Percentiles rank a stretch among this genome's conserved stretches.
phyloP scores from a whole-genome alignment of 1,140 invertebrate genomes.

The Halesus radiatus region DNA sequence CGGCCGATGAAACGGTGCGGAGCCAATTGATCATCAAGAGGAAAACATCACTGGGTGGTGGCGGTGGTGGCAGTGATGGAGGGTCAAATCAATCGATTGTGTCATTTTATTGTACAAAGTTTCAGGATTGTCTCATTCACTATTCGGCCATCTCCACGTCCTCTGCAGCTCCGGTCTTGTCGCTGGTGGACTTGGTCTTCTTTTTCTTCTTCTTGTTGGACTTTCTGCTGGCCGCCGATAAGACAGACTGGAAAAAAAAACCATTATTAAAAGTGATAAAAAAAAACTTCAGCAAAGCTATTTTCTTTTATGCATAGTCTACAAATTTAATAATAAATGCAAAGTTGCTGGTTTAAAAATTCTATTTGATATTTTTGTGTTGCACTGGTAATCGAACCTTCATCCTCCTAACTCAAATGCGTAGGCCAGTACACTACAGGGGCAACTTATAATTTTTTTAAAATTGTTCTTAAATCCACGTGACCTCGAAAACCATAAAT shows the following conservation, averaged over 20 bases:
- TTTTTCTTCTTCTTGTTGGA: slow-evolving; percentile 91
- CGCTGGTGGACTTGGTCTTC: slow-evolving; percentile 64
- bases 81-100: slow-evolving; percentile 27
- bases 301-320: too few relatives aligned
- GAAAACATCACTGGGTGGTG: slow-evolving; percentile 31
- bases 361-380: too few relatives aligned
- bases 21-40: slow-evolving; percentile 12
- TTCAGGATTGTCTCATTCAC: slow-evolving; percentile 19
- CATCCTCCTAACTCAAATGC: too few relatives aligned
- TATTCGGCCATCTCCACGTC: slow-evolving; percentile 35
- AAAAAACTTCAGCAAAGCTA: too few relatives aligned
- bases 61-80: slow-evolving; percentile 19
- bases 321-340: too few relatives aligned
- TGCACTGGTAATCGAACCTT: too few relatives aligned
- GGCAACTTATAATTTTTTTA: too few relatives aligned
- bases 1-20: neutral
- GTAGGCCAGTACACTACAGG: too few relatives aligned
- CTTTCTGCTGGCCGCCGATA: slow-evolving; percentile 84
- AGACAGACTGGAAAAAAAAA: slow-evolving; percentile 73
- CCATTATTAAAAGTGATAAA: too few relatives aligned
- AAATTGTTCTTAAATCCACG: too few relatives aligned
- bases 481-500: too few relatives aligned
- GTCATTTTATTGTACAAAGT: slow-evolving; percentile 38
- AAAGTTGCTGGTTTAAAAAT: too few relatives aligned
- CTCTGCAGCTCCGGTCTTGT: slow-evolving; percentile 37